phyloP scores from a whole-genome alignment of 1,140 invertebrate species.

The Neodiprion pinetum region DNA sequence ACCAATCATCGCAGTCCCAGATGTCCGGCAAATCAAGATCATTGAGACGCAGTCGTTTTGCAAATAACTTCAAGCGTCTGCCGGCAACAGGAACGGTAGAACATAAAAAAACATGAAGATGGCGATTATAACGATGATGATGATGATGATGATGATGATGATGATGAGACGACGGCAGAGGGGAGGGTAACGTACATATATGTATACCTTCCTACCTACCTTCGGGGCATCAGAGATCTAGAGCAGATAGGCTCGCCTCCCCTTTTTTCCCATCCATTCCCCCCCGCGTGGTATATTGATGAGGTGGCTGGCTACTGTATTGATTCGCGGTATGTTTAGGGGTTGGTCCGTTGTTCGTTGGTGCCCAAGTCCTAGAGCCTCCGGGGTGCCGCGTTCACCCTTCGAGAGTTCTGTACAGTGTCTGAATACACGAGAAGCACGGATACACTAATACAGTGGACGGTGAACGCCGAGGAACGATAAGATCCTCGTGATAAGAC shows the following conservation, averaged over 20 bases:
- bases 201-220: constrained; percentile 12
- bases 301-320: constrained; percentile 49
- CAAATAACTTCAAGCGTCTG: constrained; percentile 17
- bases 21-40: constrained; percentile 3
- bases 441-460: no score
- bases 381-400: constrained; percentile 7
- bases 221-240: constrained; percentile 51
- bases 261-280: no score
- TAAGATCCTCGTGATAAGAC: constrained; percentile 57
- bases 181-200: constrained; percentile 15
- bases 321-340: constrained; percentile 41
- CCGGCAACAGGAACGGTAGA: no score
- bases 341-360: constrained; percentile 14
- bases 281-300: constrained; percentile 33
- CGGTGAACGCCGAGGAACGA: constrained; percentile 33
- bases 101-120: no score
- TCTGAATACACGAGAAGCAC: no score
- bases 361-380: constrained; percentile 14
- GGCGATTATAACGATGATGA: no score
- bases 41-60: constrained; percentile 28
- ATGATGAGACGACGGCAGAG: constrained; percentile 10
- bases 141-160: constrained; percentile 11
- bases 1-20: not conserved
- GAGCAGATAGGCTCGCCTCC: constrained; percentile 41
- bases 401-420: not conserved